Percentiles rank a stretch among this genome's conserved stretches.
These are phyloP conservation scores for Sisor rabdophorus DNA, from an alignment of 2,113 vertebrate species.

Conservation along the genomic window DNA sequence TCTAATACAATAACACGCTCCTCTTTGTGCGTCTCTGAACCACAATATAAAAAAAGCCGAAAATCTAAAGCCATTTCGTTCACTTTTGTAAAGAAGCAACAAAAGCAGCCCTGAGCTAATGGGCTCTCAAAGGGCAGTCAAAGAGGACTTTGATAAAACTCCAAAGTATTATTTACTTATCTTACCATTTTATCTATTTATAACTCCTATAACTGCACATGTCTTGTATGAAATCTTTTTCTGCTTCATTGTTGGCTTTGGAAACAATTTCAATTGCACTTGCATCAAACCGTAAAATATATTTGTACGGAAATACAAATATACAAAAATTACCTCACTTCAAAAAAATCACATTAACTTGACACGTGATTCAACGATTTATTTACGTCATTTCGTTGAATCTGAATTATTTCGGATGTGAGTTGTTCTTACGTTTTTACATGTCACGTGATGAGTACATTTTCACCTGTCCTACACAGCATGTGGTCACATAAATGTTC, in stretches of 20 bases:
- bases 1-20: conserved; percentile 99
- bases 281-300: not conserved
- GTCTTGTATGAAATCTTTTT: not conserved
- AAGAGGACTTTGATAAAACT: conserved; percentile 97
- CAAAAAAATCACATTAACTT: not conserved
- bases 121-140: conserved; percentile 85
- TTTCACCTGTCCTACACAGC: not conserved
- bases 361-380: not conserved
- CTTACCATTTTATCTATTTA: not conserved
- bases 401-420: too few species aligned
- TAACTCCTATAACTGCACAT: not conserved
- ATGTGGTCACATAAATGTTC: not conserved
- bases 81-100: conserved; percentile 99
- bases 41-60: conserved; percentile 79
- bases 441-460: not conserved
- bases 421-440: not conserved
- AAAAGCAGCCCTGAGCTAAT: conserved; percentile 99
- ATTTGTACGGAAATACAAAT: too few species aligned
- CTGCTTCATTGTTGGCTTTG: not conserved
- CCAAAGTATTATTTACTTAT: not conserved
- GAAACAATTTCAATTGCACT: not conserved
- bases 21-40: conserved; percentile 90
- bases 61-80: conserved; percentile 99
- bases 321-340: not conserved
- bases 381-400: too few species aligned